Base-by-base conservation (phyloP, 1,140 invertebrate genomes). In the Anastrepha ludens region DNA sequence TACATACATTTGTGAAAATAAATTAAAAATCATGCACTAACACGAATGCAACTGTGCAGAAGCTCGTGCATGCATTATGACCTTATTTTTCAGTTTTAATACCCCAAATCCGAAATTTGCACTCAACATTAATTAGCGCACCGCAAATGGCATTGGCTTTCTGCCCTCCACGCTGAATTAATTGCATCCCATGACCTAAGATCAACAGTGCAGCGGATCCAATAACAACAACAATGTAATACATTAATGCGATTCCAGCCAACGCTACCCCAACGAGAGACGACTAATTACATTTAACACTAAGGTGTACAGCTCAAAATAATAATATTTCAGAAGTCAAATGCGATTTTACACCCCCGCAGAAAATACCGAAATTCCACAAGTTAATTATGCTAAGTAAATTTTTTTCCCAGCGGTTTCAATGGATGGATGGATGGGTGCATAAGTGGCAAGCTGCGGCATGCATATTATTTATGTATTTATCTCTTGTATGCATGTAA, bases 311-410 rank as follows among this genome's bases (percentile, higher is more conserved):
- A 55, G 44, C 17, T 55, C 15, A 81, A 81, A 81, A 81, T 58
- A 20, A 55, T 58, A 58, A 81, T 20, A 55, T 55, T 81, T 81
- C 74, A 81, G 47, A 55, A 81, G 47, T 47, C 39, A 81, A 74
- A 47, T 41, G 15, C 67, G 17, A 11, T 81, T 29, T 8, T 55
- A 15, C 3, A 29, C n/a, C 74, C 74, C 41, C 44, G 74, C 74
- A 29, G 15, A 55, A 29, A 55, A 81, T n/a, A 55, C 5, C 9
- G 7, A 81, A 81, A 81, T 81, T 81, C 47, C 17, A 47, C 29
- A 81, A 81, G 17, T 81, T 81, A 81, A 81, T 81, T 81, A 81
- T 20, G 17, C n/a, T 81, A 17, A 9, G 70, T 47, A 29, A 81
- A 55, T 81, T 81, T 50, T 29, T 50, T 17, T 58, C 17, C 60